phyloP scores from a whole-genome alignment of 2,113 vertebrate species.

The Rallus limicola region DNA sequence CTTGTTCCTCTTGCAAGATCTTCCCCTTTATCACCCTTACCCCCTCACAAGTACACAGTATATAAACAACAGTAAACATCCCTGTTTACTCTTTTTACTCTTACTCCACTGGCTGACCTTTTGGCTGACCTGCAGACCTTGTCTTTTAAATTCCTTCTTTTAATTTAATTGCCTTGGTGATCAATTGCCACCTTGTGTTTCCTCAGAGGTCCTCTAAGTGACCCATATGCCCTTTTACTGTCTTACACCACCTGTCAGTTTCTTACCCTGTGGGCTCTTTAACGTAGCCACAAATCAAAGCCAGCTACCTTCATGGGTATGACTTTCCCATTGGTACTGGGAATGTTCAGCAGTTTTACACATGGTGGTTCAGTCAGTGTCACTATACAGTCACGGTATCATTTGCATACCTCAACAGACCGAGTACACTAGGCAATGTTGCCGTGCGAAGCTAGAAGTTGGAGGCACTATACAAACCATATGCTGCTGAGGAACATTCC shows the following conservation, averaged over 20 bases:
- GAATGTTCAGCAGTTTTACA: background rate
- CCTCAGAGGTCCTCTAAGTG: background rate
- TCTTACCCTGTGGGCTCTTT: background rate
- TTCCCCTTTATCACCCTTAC: background rate
- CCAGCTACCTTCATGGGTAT: background rate
- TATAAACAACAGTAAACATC: background rate
- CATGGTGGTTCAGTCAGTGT: background rate
- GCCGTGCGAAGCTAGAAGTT: background rate
- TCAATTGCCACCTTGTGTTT: background rate
- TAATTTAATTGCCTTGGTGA: background rate
- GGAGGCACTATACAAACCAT: background rate
- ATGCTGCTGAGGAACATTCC: background rate
- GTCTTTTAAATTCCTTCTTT: background rate
- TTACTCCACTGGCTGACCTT: background rate
- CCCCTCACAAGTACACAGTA: background rate
- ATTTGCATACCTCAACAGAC: background rate
- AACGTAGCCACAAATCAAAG: background rate
- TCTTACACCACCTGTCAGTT: background rate
- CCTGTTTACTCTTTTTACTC: background rate
- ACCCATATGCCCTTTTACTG: background rate
- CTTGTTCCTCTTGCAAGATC: background rate
- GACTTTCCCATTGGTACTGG: background rate
- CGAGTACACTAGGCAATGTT: fast-evolving
- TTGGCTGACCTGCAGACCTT: background rate
- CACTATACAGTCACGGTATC: fast-evolving